Evolutionary conservation across 2,797 vertebrate species (phyloP).

Genomic region (Parauchenoglanis ngamensis): DNA sequence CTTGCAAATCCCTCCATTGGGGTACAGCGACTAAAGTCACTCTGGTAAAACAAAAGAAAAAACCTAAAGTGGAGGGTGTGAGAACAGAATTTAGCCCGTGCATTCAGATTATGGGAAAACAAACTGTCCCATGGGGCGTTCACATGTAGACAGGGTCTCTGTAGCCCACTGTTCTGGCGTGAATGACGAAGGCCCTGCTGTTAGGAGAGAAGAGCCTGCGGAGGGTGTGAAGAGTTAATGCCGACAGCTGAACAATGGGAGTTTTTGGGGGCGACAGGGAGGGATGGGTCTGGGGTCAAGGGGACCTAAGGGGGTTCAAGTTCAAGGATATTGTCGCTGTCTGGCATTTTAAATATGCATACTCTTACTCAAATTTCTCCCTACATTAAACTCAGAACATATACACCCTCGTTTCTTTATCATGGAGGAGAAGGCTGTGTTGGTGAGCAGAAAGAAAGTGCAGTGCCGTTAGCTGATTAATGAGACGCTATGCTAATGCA

Average conservation of each 20-base stretch:
- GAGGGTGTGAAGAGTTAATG: conserved; percentile 71
- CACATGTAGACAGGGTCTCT: conserved; percentile 65
- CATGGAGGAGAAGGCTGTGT: background rate
- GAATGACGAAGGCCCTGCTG: conserved; percentile 56
- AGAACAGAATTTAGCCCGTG: conserved; percentile 66
- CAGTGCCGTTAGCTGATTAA: conserved; percentile 10
- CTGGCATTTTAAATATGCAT: conserved; percentile 65
- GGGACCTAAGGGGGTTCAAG: conserved; percentile 76
- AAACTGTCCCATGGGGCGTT: conserved; percentile 70
- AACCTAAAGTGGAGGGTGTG: conserved; percentile 67
- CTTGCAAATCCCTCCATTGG: conserved; percentile 53
- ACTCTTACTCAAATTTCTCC: conserved; percentile 53
- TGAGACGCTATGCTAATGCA: conserved; percentile 21
- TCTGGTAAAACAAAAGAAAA: conserved; percentile 67
- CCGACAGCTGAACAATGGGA: conserved; percentile 78
- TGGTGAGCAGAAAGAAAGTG: background rate
- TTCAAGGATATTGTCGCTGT: conserved; percentile 78
- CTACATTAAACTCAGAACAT: conserved; percentile 31
- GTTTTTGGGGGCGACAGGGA: conserved; percentile 59
- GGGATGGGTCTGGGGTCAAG: conserved; percentile 76
- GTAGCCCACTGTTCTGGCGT: conserved; percentile 53
- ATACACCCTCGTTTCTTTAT: conserved; percentile 17
- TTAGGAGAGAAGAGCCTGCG: conserved; percentile 46
- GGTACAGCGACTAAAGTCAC: conserved; percentile 57
- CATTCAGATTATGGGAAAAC: conserved; percentile 77